These are phyloP conservation scores for Drosophila eugracilis DNA, from an alignment of 1,140 invertebrate genomes.

Conservation along the genomic window DNA sequence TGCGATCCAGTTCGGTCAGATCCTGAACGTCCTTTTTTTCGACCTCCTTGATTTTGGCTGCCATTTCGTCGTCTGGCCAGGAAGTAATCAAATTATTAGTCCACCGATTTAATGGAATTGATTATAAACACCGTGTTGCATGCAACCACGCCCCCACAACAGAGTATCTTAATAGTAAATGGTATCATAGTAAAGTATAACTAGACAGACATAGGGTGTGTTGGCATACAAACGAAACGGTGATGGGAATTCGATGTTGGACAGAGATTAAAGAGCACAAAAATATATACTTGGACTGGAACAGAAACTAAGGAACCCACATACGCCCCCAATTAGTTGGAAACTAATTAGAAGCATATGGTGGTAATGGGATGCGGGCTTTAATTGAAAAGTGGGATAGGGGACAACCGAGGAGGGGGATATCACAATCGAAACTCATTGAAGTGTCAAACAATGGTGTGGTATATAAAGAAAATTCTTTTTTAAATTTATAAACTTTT, in stretches of 20 bases:
- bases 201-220: slow-evolving; percentile 27
- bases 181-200: slow-evolving; percentile 8
- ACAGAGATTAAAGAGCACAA: slow-evolving; percentile 11
- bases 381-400: slow-evolving; percentile 14
- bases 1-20: slow-evolving; percentile 92
- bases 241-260: slow-evolving; percentile 1
- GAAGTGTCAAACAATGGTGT: background rate
- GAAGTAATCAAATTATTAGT: slow-evolving; percentile 23
- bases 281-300: slow-evolving; percentile 16
- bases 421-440: slow-evolving; percentile 20
- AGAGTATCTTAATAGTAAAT: slow-evolving; percentile 27
- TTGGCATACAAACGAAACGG: slow-evolving; percentile 41
- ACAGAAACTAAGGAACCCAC: slow-evolving; percentile 8
- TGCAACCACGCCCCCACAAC: slow-evolving; percentile 45
- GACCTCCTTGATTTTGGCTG: slow-evolving; percentile 85
- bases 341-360: slow-evolving; percentile 49
- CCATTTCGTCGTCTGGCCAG: slow-evolving; percentile 75
- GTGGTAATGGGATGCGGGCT: slow-evolving; percentile 34
- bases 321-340: slow-evolving; percentile 31
- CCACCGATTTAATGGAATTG: background rate
- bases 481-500: background rate
- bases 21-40: slow-evolving; percentile 88
- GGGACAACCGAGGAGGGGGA: slow-evolving; percentile 19
- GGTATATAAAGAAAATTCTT: background rate
- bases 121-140: slow-evolving; percentile 13